Percentiles rank a stretch among this genome's conserved stretches.
Conservation (phyloP, 2,888 invertebrate genomes). For the Bugula neritina region DNA sequence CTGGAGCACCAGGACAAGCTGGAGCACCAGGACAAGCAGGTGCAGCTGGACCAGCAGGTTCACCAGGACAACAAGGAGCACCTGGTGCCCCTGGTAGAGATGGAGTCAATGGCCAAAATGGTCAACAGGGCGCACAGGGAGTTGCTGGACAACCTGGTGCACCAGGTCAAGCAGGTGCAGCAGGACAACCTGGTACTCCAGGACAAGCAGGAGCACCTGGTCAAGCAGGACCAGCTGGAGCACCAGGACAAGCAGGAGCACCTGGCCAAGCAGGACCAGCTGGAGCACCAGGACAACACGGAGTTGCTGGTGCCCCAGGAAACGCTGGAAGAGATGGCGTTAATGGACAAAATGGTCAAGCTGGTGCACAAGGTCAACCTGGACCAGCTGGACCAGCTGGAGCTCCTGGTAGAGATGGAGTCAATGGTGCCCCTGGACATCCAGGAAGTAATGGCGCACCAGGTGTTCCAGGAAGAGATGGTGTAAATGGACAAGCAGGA, state of each 20-base stretch:
- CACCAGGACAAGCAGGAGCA: not conserved
- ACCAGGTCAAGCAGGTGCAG: not conserved
- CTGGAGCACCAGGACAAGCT: not conserved
- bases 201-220: slow-evolving; percentile 5
- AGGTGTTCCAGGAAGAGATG: slow-evolving; percentile 21
- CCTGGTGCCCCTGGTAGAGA: not conserved
- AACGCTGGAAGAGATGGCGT: slow-evolving; percentile 5
- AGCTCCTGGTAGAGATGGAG: slow-evolving; percentile 16
- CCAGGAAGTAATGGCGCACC: not conserved
- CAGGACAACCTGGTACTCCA: not conserved
- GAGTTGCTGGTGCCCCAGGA: not conserved
- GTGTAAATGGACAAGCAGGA: slow-evolving; percentile 5
- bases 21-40: slow-evolving; percentile 26
- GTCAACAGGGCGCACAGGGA: not conserved
- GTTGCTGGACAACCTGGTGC: not conserved
- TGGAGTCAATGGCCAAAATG: not conserved
- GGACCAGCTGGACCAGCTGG: not conserved
- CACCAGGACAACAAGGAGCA: not conserved
- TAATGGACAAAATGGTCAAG: not conserved
- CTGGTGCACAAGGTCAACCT: slow-evolving; percentile 3
- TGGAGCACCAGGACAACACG: slow-evolving; percentile 4
- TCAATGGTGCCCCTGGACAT: not conserved
- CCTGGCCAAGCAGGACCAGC: not conserved
- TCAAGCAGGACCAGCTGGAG: not conserved
- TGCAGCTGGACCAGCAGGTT: not conserved